Base-by-base conservation (phyloP, 2,888 invertebrate species). In the Hololepta plana region DNA sequence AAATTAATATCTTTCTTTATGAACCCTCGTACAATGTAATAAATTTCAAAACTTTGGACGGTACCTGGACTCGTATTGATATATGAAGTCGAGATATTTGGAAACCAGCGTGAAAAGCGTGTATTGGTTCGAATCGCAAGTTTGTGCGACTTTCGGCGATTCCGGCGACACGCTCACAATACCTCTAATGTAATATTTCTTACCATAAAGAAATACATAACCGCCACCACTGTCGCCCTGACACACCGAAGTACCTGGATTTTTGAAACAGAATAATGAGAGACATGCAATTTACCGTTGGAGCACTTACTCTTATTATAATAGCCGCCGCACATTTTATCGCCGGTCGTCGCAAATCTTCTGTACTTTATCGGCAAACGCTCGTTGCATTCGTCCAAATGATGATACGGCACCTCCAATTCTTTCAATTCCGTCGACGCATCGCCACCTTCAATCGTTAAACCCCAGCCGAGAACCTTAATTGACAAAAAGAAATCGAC, bases 211-310 rank as follows among this genome's bases (percentile, higher is more conserved):
- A 24, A 59, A 53, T 2, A 53, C 49, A n/a, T 59, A 41, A 20
- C 56, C 59, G 8, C 60, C 57, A 1, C 60, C 60, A 34, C 59
- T 59, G 33, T 60, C 60, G 3, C 60, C 60, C 20, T 50, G 45
- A 28, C 60, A 60, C 7, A 57, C 57, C 2, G 55, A 41, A 9
- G 51, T 47, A 28, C 53, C 57, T 57, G 32, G 21, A 41, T 40
- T 27, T 12, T 5, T 19, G 12, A 15, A 20, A 2, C 20, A 15
- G 3, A 20, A 12, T 25, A 7, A 15, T n/a, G 10, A 24, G 22
- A 27, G n/a, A n/a, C n/a, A n/a, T n/a, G n/a, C n/a, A n/a, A n/a
- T n/a, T n/a, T n/a, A n/a, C n/a, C n/a, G n/a, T n/a, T n/a, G n/a
- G 13, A 22, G 16, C 25, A 22, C 14, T 25, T 35, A 44, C 44